Conservation (phyloP, 2,888 invertebrate species). For the Agonopterix heracliana region DNA sequence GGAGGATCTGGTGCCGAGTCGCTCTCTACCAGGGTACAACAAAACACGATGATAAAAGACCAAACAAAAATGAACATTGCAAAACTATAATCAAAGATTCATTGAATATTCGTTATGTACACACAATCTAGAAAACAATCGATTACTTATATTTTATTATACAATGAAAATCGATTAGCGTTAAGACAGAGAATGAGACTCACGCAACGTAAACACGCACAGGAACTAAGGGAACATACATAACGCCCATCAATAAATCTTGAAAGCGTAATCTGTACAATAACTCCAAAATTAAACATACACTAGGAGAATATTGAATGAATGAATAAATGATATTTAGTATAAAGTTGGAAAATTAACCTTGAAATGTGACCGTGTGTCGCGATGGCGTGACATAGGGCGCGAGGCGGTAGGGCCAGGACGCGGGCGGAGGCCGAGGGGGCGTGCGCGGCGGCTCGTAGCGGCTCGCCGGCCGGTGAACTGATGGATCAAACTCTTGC, state of each 20-base stretch:
- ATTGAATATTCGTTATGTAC: conserved; percentile 36
- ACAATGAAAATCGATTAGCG: too few species aligned
- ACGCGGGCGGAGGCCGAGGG: conserved; percentile 66
- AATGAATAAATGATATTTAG: conserved; percentile 13
- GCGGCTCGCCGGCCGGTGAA: conserved; percentile 84
- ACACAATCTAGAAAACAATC: not conserved
- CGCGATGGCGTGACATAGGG: conserved; percentile 73
- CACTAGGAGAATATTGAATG: conserved; percentile 21
- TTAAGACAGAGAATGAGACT: conserved; percentile 15
- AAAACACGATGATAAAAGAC: conserved; percentile 47
- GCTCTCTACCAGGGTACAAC: conserved; percentile 73
- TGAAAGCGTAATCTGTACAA: conserved; percentile 31
- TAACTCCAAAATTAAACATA: conserved; percentile 63
- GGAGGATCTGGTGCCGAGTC: conserved; percentile 79
- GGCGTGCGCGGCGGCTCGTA: conserved; percentile 82
- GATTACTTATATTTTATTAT: conserved; percentile 5
- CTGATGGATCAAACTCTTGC: conserved; percentile 84
- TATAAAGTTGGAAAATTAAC: conserved; percentile 64
- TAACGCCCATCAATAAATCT: conserved; percentile 51
- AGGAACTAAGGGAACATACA: conserved; percentile 21
- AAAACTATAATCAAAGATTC: conserved; percentile 31
- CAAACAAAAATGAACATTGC: conserved; percentile 31
- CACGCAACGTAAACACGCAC: conserved; percentile 42
- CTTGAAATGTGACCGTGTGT: conserved; percentile 85
- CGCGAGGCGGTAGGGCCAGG: conserved; percentile 60